Percentiles rank a stretch among this genome's conserved stretches.
These are phyloP conservation scores for Nyleta sp. DNA, from an alignment of 2,888 invertebrate species.

Conservation along the genomic window DNA sequence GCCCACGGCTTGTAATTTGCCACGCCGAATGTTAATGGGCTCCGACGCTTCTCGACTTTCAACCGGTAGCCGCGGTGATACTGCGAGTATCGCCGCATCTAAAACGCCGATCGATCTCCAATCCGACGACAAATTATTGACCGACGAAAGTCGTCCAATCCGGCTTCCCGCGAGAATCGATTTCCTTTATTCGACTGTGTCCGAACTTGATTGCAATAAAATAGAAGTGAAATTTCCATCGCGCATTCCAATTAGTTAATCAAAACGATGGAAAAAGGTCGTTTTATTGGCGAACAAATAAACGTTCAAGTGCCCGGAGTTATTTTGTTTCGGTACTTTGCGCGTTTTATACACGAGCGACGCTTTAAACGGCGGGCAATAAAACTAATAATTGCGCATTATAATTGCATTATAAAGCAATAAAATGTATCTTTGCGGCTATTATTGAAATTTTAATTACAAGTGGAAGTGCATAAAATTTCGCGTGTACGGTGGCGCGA, in stretches of 20 bases:
- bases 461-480: conserved; percentile 8
- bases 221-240: too few species aligned
- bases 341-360: background rate
- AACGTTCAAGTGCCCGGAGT: too few species aligned
- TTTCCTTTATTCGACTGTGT: too few species aligned
- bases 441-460: conserved; percentile 10
- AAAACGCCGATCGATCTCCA: conserved; percentile 8
- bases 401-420: conserved; percentile 25
- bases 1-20: conserved; percentile 81
- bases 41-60: conserved; percentile 68
- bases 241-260: too few species aligned
- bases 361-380: background rate
- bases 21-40: conserved; percentile 82
- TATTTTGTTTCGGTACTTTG: too few species aligned
- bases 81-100: conserved; percentile 21
- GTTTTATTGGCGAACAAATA: too few species aligned
- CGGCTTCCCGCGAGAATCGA: too few species aligned
- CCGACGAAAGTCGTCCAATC: background rate
- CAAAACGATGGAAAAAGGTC: too few species aligned
- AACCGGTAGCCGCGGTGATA: conserved; percentile 67
- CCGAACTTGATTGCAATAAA: too few species aligned
- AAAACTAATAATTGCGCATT: conserved; percentile 16
- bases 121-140: background rate
- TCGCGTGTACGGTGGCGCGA: too few species aligned
- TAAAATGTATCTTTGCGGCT: background rate